Conservation (phyloP, 2,888 invertebrate genomes). For the Tetropium fuscum region DNA sequence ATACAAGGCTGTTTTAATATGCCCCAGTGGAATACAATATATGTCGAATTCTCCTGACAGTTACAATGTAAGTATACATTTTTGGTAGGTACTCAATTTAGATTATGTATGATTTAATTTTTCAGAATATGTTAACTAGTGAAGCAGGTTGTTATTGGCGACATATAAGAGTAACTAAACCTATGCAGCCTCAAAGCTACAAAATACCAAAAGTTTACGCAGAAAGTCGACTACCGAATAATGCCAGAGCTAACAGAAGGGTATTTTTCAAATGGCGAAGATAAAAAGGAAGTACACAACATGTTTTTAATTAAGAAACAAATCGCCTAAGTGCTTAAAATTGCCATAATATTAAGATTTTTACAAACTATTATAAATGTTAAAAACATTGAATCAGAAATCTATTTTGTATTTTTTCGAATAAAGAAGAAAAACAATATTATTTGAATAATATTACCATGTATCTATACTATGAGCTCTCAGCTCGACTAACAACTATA, state of each 20-base stretch:
- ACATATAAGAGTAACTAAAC: slow-evolving; percentile 54
- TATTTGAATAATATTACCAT: too few relatives aligned
- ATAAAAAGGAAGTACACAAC: slow-evolving; percentile 23
- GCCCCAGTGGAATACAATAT: slow-evolving; percentile 61
- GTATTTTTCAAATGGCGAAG: slow-evolving; percentile 48
- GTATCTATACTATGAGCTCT: too few relatives aligned
- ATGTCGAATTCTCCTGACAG: slow-evolving; percentile 54
- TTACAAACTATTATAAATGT: slow-evolving; percentile 41
- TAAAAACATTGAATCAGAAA: slow-evolving; percentile 18
- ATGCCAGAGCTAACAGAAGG: slow-evolving; percentile 42
- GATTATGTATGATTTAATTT: slow-evolving; percentile 29
- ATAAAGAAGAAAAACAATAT: too few relatives aligned
- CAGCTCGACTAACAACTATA: too few relatives aligned
- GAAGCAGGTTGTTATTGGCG: slow-evolving; percentile 61
- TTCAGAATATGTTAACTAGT: slow-evolving; percentile 52
- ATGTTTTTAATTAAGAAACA: background rate
- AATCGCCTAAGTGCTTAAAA: slow-evolving; percentile 14
- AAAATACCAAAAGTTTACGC: slow-evolving; percentile 46
- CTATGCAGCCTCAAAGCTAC: slow-evolving; percentile 47
- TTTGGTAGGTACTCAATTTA: slow-evolving; percentile 3
- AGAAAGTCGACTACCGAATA: slow-evolving; percentile 49
- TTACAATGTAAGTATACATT: slow-evolving; percentile 51
- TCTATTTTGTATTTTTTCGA: slow-evolving; percentile 9
- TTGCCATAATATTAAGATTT: slow-evolving; percentile 38
- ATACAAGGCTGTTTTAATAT: slow-evolving; percentile 59